Evolutionary conservation across 2,797 vertebrate species (phyloP).

Genomic region (Danionella dracula): DNA sequence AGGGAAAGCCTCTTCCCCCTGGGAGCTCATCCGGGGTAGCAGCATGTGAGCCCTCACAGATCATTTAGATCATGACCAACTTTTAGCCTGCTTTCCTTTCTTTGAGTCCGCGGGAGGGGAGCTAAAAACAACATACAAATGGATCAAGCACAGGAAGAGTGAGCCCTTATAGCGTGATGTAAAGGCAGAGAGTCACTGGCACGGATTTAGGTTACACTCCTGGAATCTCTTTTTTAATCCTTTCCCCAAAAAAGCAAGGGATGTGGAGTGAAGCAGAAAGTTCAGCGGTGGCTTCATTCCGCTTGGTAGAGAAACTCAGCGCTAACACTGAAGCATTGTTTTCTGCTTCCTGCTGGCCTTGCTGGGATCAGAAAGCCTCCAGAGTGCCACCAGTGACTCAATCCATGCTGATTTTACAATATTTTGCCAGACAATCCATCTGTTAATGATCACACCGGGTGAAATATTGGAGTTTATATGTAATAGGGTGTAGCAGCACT

Average conservation of each 20-base stretch:
- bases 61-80: constrained; percentile 22
- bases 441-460: background rate
- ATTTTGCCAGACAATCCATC: background rate
- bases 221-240: constrained; percentile 48
- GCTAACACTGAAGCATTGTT: constrained; percentile 46
- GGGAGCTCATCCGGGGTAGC: background rate
- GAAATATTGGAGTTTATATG: background rate
- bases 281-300: constrained; percentile 38
- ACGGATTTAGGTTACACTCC: constrained; percentile 49
- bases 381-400: constrained; percentile 26
- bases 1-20: constrained; percentile 29
- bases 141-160: background rate
- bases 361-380: constrained; percentile 38
- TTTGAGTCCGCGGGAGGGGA: constrained; percentile 19
- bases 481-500: background rate
- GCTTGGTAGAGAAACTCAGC: constrained; percentile 33
- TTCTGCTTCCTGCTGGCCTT: constrained; percentile 41
- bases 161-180: background rate
- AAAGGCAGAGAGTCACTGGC: constrained; percentile 25
- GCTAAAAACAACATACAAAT: constrained; percentile 12
- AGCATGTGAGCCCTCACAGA: background rate
- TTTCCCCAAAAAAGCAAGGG: constrained; percentile 36
- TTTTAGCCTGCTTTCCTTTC: constrained; percentile 21
- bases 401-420: constrained; percentile 22
- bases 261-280: constrained; percentile 51